Evolutionary conservation across 2,797 vertebrate genomes (phyloP).

Genomic region (Siniperca obscura): DNA sequence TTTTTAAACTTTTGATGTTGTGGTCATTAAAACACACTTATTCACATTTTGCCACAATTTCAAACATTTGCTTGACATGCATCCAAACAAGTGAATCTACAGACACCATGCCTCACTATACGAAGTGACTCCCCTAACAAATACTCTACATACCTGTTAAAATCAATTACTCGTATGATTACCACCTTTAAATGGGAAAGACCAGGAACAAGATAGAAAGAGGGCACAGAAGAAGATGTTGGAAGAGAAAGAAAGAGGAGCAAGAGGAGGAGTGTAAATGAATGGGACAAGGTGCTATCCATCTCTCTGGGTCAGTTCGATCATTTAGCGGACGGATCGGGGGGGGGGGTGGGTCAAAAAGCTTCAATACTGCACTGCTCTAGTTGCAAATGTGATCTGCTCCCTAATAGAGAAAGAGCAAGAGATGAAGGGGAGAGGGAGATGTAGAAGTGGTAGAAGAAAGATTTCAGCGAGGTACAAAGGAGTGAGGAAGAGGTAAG

Average conservation of each 20-base stretch:
- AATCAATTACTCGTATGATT: conserved; percentile 29
- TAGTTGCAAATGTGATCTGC: conserved; percentile 68
- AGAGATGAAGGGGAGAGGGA: conserved; percentile 32
- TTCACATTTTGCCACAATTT: background rate
- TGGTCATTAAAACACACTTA: too few relatives aligned
- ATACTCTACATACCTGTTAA: conserved; percentile 10
- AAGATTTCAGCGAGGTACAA: conserved; percentile 3
- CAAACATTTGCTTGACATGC: background rate
- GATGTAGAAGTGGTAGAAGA: conserved; percentile 17
- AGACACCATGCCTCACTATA: background rate
- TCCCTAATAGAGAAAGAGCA: conserved; percentile 43
- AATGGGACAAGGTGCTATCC: conserved; percentile 69
- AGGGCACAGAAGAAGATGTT: background rate
- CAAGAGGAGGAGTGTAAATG: conserved; percentile 50
- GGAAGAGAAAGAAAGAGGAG: conserved; percentile 30
- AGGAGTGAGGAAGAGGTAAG: conserved; percentile 13
- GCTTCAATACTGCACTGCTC: conserved; percentile 50
- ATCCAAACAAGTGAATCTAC: background rate
- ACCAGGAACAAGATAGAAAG: background rate
- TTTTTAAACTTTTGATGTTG: background rate
- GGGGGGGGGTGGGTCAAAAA: conserved; percentile 32
- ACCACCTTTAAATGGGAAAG: conserved; percentile 6
- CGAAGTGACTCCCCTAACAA: background rate
- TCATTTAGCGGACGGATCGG: conserved; percentile 61
- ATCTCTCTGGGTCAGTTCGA: conserved; percentile 73